phyloP scores from a whole-genome alignment of 2,113 vertebrate species.

The Ceyx cyanopectus region DNA sequence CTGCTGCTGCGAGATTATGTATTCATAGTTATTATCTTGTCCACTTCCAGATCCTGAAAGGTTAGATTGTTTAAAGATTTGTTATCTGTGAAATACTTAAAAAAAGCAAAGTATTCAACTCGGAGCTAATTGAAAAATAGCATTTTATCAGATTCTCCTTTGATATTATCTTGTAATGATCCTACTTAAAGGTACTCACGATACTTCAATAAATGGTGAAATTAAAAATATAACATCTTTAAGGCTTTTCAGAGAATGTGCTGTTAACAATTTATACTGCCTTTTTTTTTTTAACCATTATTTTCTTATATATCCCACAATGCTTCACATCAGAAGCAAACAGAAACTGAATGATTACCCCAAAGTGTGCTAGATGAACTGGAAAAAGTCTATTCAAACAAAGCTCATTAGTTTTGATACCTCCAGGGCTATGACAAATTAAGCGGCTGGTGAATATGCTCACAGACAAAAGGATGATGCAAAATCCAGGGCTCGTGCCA shows the following conservation, averaged over 20 bases:
- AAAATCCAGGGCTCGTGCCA: slow-evolving; percentile 74
- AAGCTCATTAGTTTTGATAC: slow-evolving; percentile 92
- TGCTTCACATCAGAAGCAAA: slow-evolving; percentile 83
- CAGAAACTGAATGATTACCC: slow-evolving; percentile 90
- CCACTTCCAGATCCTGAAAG: slow-evolving; percentile 76
- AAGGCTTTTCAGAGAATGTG: slow-evolving; percentile 72
- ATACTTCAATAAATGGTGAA: slow-evolving; percentile 75
- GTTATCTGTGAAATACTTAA: slow-evolving; percentile 73
- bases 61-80: slow-evolving; percentile 80
- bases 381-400: slow-evolving; percentile 94
- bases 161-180: slow-evolving; percentile 71
- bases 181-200: slow-evolving; percentile 68
- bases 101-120: slow-evolving; percentile 70
- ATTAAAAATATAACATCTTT: slow-evolving; percentile 80
- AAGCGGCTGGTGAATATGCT: slow-evolving; percentile 85
- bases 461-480: slow-evolving; percentile 82
- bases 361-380: slow-evolving; percentile 93
- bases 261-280: slow-evolving; percentile 75
- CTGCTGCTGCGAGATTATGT: slow-evolving; percentile 55
- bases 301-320: slow-evolving; percentile 85
- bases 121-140: slow-evolving; percentile 76
- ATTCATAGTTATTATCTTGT: slow-evolving; percentile 75
- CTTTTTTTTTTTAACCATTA: slow-evolving; percentile 78
- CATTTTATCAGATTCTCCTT: slow-evolving; percentile 71
- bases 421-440: slow-evolving; percentile 90